Base-by-base conservation (phyloP, 2,888 invertebrate species). In the Melanargia galathea region DNA sequence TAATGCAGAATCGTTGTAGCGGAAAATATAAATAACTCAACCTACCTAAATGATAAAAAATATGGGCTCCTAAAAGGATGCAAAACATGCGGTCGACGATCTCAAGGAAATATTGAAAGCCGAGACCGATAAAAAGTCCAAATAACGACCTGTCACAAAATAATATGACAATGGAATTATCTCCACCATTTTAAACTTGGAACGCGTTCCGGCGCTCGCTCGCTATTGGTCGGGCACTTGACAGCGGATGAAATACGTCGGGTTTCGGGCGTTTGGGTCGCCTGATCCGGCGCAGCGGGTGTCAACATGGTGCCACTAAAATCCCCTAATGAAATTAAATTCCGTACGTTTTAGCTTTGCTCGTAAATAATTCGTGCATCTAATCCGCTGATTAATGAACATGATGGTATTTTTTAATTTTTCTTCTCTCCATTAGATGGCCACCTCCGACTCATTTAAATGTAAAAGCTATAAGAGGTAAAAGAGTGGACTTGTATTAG, bases 61-160 rank as follows among this genome's bases (percentile, higher is more conserved):
- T 38, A 51, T 57, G 35, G 45, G 16, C 33, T 33, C 54, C 60
- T 58, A 38, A 60, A 65, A 63, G 55, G 48, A 66, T 62, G 43
- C 61, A 55, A 30, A 62, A 65, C 58, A 61, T 48, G 56, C 58
- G 63, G 69, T 75, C 73, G 69, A 73, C 70, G 73, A 71, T 82
- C 80, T 78, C 77, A 71, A 68, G 81, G 80, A 83, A 84, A 86
- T 87, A 88, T 86, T 78, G 81, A 84, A 86, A 83, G 82, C 81
- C 76, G 70, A 77, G 73, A 80, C 77, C 84, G 80, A 89, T 90
- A 90, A 89, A 90, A 86, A 83, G 73, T 84, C 78, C 76, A 87
- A 91, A 88, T 90, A 90, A 91, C 88, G 90, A 90, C 91, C 91
- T 90, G 91, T 91, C 91, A 90, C 90, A 85, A 90, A 78, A 89